Conservation (phyloP, 1,140 invertebrate species). For the Trichomalopsis sarcophagae region DNA sequence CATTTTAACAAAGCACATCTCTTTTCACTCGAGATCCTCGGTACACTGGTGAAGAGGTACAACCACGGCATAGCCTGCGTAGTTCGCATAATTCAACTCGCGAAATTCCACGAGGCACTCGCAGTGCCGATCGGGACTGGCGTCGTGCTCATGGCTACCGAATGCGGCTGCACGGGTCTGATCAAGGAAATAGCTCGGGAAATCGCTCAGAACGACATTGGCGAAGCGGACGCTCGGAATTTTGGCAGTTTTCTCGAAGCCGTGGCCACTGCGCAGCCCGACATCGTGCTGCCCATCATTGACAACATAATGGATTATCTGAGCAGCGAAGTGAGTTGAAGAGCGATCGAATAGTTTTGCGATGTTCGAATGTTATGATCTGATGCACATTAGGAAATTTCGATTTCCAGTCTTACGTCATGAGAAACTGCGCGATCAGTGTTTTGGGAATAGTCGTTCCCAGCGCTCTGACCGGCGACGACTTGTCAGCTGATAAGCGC, state of each 20-base stretch:
- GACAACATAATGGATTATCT: slow-evolving; percentile 76
- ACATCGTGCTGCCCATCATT: slow-evolving; percentile 80
- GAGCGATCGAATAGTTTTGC: slow-evolving; percentile 54
- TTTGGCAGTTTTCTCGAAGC: slow-evolving; percentile 82
- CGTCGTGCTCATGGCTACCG: slow-evolving; percentile 79
- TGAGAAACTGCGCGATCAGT: slow-evolving; percentile 87
- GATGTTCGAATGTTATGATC: neutral
- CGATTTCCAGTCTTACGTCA: slow-evolving; percentile 80
- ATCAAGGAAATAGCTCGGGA: slow-evolving; percentile 84
- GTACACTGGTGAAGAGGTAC: slow-evolving; percentile 86
- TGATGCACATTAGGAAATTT: slow-evolving; percentile 17
- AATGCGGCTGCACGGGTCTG: slow-evolving; percentile 79
- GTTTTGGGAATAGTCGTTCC: slow-evolving; percentile 86
- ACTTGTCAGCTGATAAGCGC: slow-evolving; percentile 80
- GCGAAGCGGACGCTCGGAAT: slow-evolving; percentile 78
- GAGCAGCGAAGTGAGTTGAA: slow-evolving; percentile 75
- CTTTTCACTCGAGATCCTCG: slow-evolving; percentile 79
- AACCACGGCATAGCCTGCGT: slow-evolving; percentile 84
- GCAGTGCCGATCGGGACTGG: slow-evolving; percentile 81
- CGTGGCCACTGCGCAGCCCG: slow-evolving; percentile 79
- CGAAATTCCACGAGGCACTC: slow-evolving; percentile 84
- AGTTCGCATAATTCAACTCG: slow-evolving; percentile 82
- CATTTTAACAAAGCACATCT: neutral
- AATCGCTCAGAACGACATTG: slow-evolving; percentile 79
- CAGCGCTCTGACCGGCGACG: slow-evolving; percentile 81